A percentile compares a stretch with the other conserved stretches of the same genome.
Conservation (phyloP, 1,140 invertebrate species). For the Oncopeltus fasciatus region DNA sequence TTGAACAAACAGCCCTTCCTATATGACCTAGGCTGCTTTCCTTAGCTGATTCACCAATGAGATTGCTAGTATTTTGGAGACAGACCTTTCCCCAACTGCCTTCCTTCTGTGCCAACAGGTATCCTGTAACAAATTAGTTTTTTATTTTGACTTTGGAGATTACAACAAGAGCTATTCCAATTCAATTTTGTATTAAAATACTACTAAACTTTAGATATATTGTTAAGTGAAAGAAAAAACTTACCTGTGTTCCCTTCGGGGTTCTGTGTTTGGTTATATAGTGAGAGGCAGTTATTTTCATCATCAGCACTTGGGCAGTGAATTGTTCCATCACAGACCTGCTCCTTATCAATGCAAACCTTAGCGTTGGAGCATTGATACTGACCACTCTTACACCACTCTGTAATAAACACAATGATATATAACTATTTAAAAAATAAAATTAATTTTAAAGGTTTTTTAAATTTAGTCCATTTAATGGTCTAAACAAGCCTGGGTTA, state of each 20-base stretch:
- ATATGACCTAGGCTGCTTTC: constrained; percentile 47
- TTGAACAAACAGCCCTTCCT: constrained; percentile 57
- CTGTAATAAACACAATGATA: too few relatives aligned
- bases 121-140: constrained; percentile 31
- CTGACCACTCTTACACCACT: constrained; percentile 57
- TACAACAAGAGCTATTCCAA: too few relatives aligned
- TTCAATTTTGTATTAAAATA: too few relatives aligned
- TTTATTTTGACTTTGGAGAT: neutral
- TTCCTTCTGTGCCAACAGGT: constrained; percentile 54
- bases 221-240: too few relatives aligned
- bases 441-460: too few relatives aligned
- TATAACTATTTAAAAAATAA: too few relatives aligned
- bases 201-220: too few relatives aligned
- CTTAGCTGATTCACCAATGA: constrained; percentile 36
- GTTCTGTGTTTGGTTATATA: constrained; percentile 24
- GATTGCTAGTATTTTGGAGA: constrained; percentile 46
- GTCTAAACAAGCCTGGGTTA: too few relatives aligned
- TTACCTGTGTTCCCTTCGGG: neutral
- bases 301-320: constrained; percentile 73
- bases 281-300: constrained; percentile 51
- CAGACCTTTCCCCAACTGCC: constrained; percentile 69
- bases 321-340: constrained; percentile 55
- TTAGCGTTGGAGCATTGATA: constrained; percentile 58
- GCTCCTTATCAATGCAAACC: constrained; percentile 45
- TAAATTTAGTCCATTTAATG: too few relatives aligned